Evolutionary conservation across 1,140 invertebrate species (phyloP), one percentile per base, ranked within the genome.

Genomic region (Aphaenogaster floridana): DNA sequence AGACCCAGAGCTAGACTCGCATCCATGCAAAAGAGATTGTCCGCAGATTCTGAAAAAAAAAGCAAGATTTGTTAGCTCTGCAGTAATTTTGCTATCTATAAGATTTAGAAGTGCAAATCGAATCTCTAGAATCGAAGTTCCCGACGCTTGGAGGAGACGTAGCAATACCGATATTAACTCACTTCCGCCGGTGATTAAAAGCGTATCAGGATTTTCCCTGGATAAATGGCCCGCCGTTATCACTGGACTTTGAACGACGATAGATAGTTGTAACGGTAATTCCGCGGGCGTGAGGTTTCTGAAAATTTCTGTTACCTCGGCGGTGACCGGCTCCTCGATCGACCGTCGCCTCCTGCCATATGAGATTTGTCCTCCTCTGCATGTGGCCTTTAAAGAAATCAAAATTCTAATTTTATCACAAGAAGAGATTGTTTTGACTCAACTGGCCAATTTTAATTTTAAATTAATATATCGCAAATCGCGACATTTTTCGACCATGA

Each of bases 251-350:
- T 88, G 90, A 64, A 96, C 95, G 48, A 95, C 93, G 50, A 96
- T 94, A 0, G 92, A 93, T 13, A 94, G 86, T 85, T 95, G 93
- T 6, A 96, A 86, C 8, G 95, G 92, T 21, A 96, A 87, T 77
- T 95, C 92, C 17, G 95, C 93, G 2, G 89, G 83, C 0, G 90
- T 88, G 42, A 85, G 84, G 17, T 91, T n/a, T 61, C 17, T 28
- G 36, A 42, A 72, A 45, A 54, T 57, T 77, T 74, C 63, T 36
- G 69, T 83, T 64, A 74, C 68, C 59, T 80, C 64, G 17, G 84
- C n/a, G 21, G 61, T 39, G 68, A 79, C n/a, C 28, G 69, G 48
- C 39, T 86, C 8, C 15, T 92, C 89, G 61, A 79, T 92, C 8
- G 89, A 90, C 13, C 94, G 91, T 80, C 89, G 92, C 54, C 88